Percentiles rank a stretch among this genome's conserved stretches.
phyloP scores from a whole-genome alignment of 1,140 invertebrate species.

The Chironomus striatipennis region DNA sequence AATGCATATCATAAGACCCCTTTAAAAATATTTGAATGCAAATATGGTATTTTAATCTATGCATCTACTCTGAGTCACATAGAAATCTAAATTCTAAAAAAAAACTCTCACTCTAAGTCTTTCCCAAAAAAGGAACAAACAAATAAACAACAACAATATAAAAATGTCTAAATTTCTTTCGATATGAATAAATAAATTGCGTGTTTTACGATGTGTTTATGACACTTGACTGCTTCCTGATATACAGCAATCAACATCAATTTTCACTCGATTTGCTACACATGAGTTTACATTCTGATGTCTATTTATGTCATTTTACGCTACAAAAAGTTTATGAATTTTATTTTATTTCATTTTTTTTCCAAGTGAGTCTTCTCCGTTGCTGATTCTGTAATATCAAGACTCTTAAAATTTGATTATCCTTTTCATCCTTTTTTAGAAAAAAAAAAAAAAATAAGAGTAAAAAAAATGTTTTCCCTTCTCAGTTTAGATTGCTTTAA shows the following conservation, averaged over 20 bases:
- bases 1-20: no score
- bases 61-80: no score
- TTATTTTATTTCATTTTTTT: neutral
- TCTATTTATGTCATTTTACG: constrained; percentile 9
- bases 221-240: constrained; percentile 16
- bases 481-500: no score
- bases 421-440: neutral
- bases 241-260: constrained; percentile 23
- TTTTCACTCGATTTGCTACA: constrained; percentile 19
- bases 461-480: no score
- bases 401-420: constrained; percentile 23
- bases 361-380: neutral
- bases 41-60: no score
- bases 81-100: no score
- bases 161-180: constrained; percentile 16
- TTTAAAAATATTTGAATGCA: no score
- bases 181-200: constrained; percentile 21
- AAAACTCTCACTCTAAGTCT: no score
- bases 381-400: neutral
- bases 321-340: constrained; percentile 22
- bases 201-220: constrained; percentile 22
- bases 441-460: no score
- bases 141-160: neutral
- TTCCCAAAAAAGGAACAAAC: no score
- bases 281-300: neutral